These are phyloP conservation scores for Enteromius radiatus DNA, from an alignment of 2,797 vertebrate genomes.

Conservation along the genomic window DNA sequence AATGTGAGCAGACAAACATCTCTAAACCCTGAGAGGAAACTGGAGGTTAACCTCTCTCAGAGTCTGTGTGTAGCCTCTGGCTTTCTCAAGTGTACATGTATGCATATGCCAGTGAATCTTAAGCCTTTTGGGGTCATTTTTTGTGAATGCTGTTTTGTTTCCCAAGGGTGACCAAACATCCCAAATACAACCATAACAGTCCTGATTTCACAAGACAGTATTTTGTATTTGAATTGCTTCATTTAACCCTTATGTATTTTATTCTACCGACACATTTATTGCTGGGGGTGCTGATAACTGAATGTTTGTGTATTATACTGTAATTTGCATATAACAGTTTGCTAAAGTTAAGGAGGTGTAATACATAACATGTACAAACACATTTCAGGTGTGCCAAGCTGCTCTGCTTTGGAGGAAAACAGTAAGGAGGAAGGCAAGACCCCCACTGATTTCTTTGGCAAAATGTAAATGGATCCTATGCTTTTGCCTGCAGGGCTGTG, in stretches of 20 bases:
- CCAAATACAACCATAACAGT: background rate
- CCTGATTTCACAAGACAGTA: background rate
- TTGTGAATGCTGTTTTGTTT: background rate
- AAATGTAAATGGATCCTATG: constrained; percentile 46
- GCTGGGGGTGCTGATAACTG: background rate
- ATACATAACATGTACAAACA: constrained; percentile 16
- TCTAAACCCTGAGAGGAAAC: constrained; percentile 24
- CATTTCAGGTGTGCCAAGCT: background rate
- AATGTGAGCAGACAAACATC: constrained; percentile 48
- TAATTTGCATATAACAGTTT: background rate
- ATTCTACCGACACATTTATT: background rate
- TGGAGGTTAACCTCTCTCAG: constrained; percentile 31
- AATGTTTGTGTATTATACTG: background rate
- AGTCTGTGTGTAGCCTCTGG: constrained; percentile 23
- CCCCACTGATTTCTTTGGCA: constrained; percentile 27
- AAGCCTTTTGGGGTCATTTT: background rate
- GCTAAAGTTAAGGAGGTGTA: background rate
- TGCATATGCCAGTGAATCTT: background rate
- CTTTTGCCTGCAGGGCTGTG: constrained; percentile 19
- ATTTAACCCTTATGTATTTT: background rate
- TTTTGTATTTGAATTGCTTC: background rate
- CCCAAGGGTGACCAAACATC: constrained; percentile 1
- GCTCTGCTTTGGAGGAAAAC: constrained; percentile 14
- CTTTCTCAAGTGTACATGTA: background rate
- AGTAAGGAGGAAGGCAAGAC: background rate